A percentile compares a stretch with the other conserved stretches of the same genome.
Evolutionary conservation across 1,140 invertebrate genomes (phyloP).

Genomic region (Diabrotica virgifera): DNA sequence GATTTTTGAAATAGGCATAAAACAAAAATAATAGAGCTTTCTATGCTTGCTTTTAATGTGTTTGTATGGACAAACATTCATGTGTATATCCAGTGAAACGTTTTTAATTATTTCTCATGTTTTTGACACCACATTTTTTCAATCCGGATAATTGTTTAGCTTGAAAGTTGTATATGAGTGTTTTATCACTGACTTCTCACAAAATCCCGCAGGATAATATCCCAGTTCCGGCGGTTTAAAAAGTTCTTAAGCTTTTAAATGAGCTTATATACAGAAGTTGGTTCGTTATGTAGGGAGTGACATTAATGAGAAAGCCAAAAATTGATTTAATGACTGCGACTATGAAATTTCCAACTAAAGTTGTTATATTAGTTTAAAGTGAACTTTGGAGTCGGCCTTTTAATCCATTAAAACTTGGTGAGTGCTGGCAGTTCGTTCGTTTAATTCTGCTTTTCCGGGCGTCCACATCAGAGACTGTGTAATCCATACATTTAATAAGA

Average conservation of each 20-base stretch:
- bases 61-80: no score
- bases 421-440: neutral
- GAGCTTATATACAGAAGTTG: neutral
- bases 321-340: constrained; percentile 3
- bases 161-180: no score
- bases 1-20: no score
- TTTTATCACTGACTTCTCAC: no score
- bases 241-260: neutral
- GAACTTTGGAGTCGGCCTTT: constrained; percentile 8
- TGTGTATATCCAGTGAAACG: no score
- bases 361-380: constrained; percentile 5
- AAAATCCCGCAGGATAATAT: neutral
- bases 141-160: no score
- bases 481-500: neutral
- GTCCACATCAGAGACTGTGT: constrained; percentile 4
- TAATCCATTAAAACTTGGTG: constrained; percentile 17
- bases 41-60: no score
- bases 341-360: neutral
- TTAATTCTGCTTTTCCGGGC: neutral
- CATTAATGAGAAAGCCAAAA: neutral
- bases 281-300: neutral
- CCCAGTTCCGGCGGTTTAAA: neutral
- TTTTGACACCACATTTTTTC: no score
- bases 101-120: no score
- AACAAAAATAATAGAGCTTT: no score